Evolutionary conservation across 2,888 invertebrate species (phyloP), one percentile per base, ranked within the genome.

Genomic region (Drosophila fungiperda): DNA sequence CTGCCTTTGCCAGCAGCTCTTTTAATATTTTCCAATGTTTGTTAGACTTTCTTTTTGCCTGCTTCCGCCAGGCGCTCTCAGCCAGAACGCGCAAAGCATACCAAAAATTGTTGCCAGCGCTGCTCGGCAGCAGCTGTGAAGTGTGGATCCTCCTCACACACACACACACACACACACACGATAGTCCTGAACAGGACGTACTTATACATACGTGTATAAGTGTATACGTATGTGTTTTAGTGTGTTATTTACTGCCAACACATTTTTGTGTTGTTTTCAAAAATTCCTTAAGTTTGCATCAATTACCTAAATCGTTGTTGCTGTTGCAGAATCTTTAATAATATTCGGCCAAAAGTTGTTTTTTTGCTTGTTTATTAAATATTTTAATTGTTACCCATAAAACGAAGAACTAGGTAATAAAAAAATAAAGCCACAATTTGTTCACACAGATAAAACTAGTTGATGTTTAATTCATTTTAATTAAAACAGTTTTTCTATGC

Each of bases 1-100:
- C 69, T 79, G 76, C 80, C 69, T 79, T 82, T 89, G 87, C 64
- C 80, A 82, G 65, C 77, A 82, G 64, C 65, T 58, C 84, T 89
- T 76, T 82, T 80, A 87, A 85, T 89, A 85, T 89, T 85, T 78
- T 64, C 73, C 73, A 77, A 89, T 82, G 76, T 79, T 87, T 60
- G 75, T 75, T 69, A 69, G 79, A 63, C 70, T 75, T 73, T 83
- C 60, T 70, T 75, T 82, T 63, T 38, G 38, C 49, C 71, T 67
- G 62, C 49, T 67, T 77, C 54, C 67, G 69, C 66, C 42, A 35
- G 54, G 58, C 57, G 23, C 38, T 64, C 53, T 26, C 9, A 71
- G 58, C 54, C 59, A 68, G 57, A 40, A 70, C 58, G 59, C 53
- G 35, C 73, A 36, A 64, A 52, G 50, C 40, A 45, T 42, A 60